These are phyloP conservation scores for Phlogophora meticulosa DNA, from an alignment of 2,888 invertebrate species.

Conservation along the genomic window DNA sequence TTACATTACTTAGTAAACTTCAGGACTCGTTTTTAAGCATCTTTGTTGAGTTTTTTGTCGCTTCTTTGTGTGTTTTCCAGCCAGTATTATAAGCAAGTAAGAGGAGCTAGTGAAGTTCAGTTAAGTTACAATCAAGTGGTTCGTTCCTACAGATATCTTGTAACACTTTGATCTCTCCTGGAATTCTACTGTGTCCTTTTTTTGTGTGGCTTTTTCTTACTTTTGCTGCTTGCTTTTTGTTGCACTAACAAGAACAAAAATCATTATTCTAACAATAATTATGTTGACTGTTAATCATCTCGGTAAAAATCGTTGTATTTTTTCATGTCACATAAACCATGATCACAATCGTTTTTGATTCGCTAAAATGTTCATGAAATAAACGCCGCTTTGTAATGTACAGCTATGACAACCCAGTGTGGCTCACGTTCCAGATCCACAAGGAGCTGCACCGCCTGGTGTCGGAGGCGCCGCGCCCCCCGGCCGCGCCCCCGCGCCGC, in stretches of 20 bases:
- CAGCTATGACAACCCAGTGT: too few species aligned
- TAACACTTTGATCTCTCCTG: neutral
- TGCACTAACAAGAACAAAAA: constrained; percentile 27
- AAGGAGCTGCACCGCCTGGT: constrained; percentile 94
- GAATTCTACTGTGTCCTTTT: neutral
- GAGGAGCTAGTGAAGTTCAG: neutral
- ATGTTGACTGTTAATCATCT: too few species aligned
- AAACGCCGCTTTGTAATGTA: too few species aligned
- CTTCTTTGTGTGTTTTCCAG: constrained; percentile 29
- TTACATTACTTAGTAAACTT: too few species aligned
- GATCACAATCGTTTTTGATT: too few species aligned
- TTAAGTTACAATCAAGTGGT: constrained; percentile 16
- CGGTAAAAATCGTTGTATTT: too few species aligned
- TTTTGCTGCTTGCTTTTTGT: constrained; percentile 35
- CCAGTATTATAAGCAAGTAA: constrained; percentile 8
- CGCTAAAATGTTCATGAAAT: too few species aligned
- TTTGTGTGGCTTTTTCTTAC: constrained; percentile 7
- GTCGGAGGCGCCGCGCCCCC: constrained; percentile 71
- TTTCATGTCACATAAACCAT: too few species aligned
- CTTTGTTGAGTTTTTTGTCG: constrained; percentile 2
- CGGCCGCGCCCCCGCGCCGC: constrained; percentile 29
- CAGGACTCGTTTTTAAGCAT: neutral
- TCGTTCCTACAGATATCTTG: neutral
- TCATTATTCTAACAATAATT: neutral
- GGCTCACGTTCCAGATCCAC: constrained; percentile 88